A percentile compares a stretch with the other conserved stretches of the same genome.
These are phyloP conservation scores for Halyomorpha halys DNA, from an alignment of 1,140 invertebrate genomes.

Conservation along the genomic window DNA sequence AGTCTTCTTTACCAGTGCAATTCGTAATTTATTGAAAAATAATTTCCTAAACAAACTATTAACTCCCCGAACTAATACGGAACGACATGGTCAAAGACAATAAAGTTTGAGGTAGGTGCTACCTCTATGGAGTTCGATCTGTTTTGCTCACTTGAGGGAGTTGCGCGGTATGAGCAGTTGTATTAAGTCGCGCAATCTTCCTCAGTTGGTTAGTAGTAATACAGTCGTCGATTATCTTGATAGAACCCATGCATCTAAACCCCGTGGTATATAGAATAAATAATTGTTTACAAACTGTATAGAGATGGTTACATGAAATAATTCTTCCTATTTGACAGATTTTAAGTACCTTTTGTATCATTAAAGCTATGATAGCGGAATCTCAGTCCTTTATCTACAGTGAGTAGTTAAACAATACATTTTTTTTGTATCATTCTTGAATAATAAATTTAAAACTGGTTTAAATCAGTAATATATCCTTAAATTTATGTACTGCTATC, in stretches of 20 bases:
- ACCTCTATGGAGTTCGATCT: slow-evolving; percentile 15
- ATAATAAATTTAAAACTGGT: too few relatives aligned
- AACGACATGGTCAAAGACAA: too few relatives aligned
- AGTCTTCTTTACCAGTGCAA: too few relatives aligned
- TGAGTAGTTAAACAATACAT: not conserved
- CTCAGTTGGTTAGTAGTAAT: not conserved
- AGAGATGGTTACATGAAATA: too few relatives aligned
- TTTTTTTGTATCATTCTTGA: too few relatives aligned
- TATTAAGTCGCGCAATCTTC: not conserved
- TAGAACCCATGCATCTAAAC: not conserved
- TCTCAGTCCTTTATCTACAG: slow-evolving; percentile 15
- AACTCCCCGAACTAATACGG: too few relatives aligned
- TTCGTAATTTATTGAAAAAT: too few relatives aligned
- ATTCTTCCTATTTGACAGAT: not conserved
- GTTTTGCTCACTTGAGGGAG: not conserved
- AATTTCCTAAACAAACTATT: too few relatives aligned
- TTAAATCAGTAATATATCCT: too few relatives aligned
- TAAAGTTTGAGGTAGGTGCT: not conserved
- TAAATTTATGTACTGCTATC: too few relatives aligned
- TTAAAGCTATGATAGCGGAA: slow-evolving; percentile 16
- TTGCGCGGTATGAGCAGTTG: not conserved
- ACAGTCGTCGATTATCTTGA: not conserved
- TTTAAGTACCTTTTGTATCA: not conserved
- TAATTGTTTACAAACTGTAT: too few relatives aligned
- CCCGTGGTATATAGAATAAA: too few relatives aligned